These are phyloP conservation scores for Parambassis ranga DNA, from an alignment of 2,797 vertebrate genomes.

Conservation along the genomic window DNA sequence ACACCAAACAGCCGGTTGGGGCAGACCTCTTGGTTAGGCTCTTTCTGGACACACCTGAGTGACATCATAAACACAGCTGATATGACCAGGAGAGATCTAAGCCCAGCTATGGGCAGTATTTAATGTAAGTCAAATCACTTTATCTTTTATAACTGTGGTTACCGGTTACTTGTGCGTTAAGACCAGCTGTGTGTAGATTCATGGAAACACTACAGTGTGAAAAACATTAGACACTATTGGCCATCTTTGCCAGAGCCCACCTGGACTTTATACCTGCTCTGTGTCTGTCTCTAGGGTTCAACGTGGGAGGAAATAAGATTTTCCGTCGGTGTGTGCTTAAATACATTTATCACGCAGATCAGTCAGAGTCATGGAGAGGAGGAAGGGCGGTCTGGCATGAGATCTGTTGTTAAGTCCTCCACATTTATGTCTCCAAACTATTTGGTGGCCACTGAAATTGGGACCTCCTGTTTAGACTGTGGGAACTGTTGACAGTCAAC, in stretches of 20 bases:
- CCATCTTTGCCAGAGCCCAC: not conserved
- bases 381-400: constrained; percentile 58
- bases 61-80: not conserved
- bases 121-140: constrained; percentile 29
- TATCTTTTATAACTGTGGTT: not conserved
- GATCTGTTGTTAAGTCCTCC: constrained; percentile 61
- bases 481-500: constrained; percentile 53
- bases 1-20: not conserved
- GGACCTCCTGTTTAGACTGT: constrained; percentile 65
- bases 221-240: not conserved
- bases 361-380: constrained; percentile 43
- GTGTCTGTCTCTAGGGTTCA: constrained; percentile 27
- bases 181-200: too few species aligned
- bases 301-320: constrained; percentile 47
- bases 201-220: not conserved
- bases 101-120: not conserved
- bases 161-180: too few species aligned
- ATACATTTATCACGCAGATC: constrained; percentile 63
- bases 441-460: constrained; percentile 60
- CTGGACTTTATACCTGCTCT: constrained; percentile 23
- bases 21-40: not conserved
- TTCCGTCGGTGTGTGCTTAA: constrained; percentile 34
- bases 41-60: not conserved
- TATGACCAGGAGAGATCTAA: not conserved
- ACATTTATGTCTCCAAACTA: constrained; percentile 61